These are phyloP conservation scores for Luscinia megarhynchos DNA, from an alignment of 2,797 vertebrate genomes.

Conservation along the genomic window DNA sequence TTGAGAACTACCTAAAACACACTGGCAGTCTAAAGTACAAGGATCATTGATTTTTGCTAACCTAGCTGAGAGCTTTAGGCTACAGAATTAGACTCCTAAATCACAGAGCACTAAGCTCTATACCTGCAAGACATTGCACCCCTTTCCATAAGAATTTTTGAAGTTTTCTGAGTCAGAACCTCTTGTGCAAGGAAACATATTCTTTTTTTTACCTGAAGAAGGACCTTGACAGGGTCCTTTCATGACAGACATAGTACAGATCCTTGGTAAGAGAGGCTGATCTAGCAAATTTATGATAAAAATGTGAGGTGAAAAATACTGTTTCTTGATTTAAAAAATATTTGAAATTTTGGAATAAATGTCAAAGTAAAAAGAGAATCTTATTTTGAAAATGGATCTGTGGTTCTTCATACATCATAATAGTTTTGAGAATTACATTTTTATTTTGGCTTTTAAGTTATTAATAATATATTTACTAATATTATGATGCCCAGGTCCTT, in stretches of 20 bases:
- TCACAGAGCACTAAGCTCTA: not conserved
- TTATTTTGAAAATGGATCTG: not conserved
- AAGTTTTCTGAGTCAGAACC: not conserved
- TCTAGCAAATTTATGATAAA: not conserved
- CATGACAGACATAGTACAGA: not conserved
- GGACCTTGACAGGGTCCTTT: not conserved
- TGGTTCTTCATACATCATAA: not conserved
- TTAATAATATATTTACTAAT: not conserved
- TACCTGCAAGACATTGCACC: not conserved
- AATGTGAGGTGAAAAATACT: not conserved
- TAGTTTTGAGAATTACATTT: not conserved
- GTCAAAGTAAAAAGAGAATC: not conserved
- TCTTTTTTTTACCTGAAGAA: not conserved
- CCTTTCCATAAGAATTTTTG: not conserved
- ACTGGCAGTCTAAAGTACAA: not conserved
- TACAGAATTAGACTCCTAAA: not conserved
- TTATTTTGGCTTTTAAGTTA: not conserved
- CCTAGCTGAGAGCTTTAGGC: not conserved
- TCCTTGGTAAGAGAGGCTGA: not conserved
- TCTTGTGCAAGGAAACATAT: not conserved
- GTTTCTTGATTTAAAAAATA: not conserved
- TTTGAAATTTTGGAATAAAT: not conserved
- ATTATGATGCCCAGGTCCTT: not conserved
- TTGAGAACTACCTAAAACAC: not conserved
- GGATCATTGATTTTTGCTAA: constrained; percentile 34